Evolutionary conservation across 2,888 invertebrate species (phyloP).

Genomic region (Melieria picta): DNA sequence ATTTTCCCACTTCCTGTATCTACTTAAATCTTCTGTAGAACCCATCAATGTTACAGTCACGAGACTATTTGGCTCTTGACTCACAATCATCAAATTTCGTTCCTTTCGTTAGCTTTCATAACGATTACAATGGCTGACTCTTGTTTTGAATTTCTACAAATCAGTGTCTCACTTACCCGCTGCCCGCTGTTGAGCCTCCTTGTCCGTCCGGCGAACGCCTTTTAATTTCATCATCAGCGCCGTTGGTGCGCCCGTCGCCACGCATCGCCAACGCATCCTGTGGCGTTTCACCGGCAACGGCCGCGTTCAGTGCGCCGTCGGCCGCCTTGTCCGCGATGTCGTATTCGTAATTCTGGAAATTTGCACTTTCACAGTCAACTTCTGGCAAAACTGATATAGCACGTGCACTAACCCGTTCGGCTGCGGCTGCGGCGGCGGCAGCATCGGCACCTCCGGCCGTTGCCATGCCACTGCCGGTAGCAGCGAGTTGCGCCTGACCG

Average conservation of each 20-base stretch:
- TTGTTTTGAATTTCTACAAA: background rate
- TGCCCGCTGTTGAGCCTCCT: constrained; percentile 57
- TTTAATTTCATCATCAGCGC: constrained; percentile 52
- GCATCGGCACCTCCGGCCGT: constrained; percentile 29
- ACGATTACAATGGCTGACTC: background rate
- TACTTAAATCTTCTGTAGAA: too few relatives aligned
- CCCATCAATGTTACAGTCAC: too few relatives aligned
- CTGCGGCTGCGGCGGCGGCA: constrained; percentile 43
- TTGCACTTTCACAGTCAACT: constrained; percentile 72
- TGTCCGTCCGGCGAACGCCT: constrained; percentile 59
- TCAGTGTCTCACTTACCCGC: constrained; percentile 52
- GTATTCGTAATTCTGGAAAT: constrained; percentile 61
- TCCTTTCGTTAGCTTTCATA: background rate
- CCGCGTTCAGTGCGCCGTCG: constrained; percentile 26
- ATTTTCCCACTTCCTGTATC: too few relatives aligned
- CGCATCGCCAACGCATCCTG: background rate
- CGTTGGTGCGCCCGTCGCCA: constrained; percentile 17
- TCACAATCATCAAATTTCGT: too few relatives aligned
- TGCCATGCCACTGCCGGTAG: constrained; percentile 27
- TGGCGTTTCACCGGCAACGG: constrained; percentile 24
- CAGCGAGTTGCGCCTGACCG: constrained; percentile 18
- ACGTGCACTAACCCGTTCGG: constrained; percentile 64
- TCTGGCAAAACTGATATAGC: constrained; percentile 71
- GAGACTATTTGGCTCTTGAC: too few relatives aligned
- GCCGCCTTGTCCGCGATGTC: constrained; percentile 28